These are phyloP conservation scores for Entelurus aequoreus DNA, from an alignment of 2,113 vertebrate species.

Conservation along the genomic window DNA sequence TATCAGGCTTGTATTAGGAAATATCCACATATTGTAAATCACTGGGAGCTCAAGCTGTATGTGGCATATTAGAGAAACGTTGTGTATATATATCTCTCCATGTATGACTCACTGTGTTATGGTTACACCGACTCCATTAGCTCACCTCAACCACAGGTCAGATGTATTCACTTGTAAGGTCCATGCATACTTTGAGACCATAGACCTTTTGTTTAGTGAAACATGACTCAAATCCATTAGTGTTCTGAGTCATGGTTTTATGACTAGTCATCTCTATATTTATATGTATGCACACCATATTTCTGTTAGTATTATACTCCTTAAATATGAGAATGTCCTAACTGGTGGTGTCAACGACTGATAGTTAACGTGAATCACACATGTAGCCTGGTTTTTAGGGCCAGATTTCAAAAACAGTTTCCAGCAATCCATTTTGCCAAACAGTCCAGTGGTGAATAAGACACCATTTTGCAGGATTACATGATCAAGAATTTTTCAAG, in stretches of 20 bases:
- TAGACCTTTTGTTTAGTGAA: slow-evolving; percentile 30
- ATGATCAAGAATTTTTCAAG: slow-evolving; percentile 30
- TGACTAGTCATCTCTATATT: slow-evolving; percentile 2
- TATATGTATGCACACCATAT: neutral
- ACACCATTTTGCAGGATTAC: slow-evolving; percentile 1
- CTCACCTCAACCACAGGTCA: slow-evolving; percentile 31
- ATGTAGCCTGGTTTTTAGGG: neutral
- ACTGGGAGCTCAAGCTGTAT: slow-evolving; percentile 15
- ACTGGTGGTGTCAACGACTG: neutral
- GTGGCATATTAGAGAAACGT: slow-evolving; percentile 1
- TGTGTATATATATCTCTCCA: slow-evolving; percentile 10
- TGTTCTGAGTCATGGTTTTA: slow-evolving; percentile 28
- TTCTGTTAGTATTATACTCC: neutral
- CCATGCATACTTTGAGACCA: slow-evolving; percentile 20
- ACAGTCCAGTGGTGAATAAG: slow-evolving; percentile 11
- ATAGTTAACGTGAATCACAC: neutral
- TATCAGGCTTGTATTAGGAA: neutral
- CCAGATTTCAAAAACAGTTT: neutral
- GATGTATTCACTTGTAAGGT: slow-evolving; percentile 21
- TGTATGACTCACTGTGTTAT: slow-evolving; percentile 31
- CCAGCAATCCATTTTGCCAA: slow-evolving; percentile 4
- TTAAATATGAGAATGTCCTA: neutral
- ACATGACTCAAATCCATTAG: slow-evolving; percentile 28
- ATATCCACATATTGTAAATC: neutral
- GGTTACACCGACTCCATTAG: slow-evolving; percentile 26